These are phyloP conservation scores for Paedocypris sp. DNA, from an alignment of 2,113 vertebrate genomes.

Conservation along the genomic window DNA sequence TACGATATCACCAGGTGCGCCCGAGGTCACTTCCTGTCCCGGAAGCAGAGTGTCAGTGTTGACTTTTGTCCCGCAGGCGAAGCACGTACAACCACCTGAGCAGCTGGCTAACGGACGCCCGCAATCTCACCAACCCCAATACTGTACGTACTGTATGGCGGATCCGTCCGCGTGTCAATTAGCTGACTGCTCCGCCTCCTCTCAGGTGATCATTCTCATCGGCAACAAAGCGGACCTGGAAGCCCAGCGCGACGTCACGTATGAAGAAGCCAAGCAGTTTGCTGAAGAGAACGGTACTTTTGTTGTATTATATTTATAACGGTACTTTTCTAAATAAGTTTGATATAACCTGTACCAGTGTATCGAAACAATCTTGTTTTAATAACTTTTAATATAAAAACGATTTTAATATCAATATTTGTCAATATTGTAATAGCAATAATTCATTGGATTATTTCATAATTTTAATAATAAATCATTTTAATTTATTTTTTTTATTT, in stretches of 20 bases:
- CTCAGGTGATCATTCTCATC: slow-evolving; percentile 95
- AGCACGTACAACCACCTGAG: slow-evolving; percentile 97
- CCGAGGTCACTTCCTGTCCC: background rate
- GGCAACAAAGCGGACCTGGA: slow-evolving; percentile 97
- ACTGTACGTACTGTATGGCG: slow-evolving; percentile 91
- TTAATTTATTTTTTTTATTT: too few relatives aligned
- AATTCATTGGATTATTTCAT: too few relatives aligned
- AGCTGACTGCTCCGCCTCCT: background rate
- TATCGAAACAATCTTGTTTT: too few relatives aligned
- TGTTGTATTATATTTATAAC: background rate
- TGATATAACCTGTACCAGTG: too few relatives aligned
- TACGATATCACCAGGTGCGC: slow-evolving; percentile 89
- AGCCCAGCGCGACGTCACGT: slow-evolving; percentile 96
- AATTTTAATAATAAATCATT: too few relatives aligned
- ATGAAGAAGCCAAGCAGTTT: slow-evolving; percentile 97
- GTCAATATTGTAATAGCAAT: too few relatives aligned
- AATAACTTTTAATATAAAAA: too few relatives aligned
- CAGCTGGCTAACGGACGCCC: slow-evolving; percentile 97
- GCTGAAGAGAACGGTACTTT: slow-evolving; percentile 93
- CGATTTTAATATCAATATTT: too few relatives aligned
- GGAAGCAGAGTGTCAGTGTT: background rate
- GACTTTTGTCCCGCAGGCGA: slow-evolving; percentile 63
- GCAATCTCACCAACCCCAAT: slow-evolving; percentile 98
- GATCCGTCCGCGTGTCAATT: too few relatives aligned
- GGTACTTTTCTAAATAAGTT: too few relatives aligned